Evolutionary conservation across 2,888 invertebrate genomes (phyloP).

Genomic region (Harpalus rubripes): DNA sequence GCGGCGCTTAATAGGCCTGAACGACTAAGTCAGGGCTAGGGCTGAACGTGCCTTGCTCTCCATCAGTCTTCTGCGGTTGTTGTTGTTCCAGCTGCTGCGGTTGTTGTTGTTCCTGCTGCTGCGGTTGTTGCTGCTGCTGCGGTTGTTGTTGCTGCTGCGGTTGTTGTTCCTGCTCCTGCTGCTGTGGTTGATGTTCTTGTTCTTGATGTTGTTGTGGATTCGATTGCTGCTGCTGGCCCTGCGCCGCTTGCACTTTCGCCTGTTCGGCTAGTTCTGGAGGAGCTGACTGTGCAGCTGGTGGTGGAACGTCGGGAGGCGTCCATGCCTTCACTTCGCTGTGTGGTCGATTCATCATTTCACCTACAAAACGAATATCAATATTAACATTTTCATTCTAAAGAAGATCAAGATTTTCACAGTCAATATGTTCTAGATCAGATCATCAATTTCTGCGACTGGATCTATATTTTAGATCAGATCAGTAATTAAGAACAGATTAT

Average conservation of each 20-base stretch:
- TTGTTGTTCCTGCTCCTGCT: slow-evolving; percentile 63
- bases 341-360: slow-evolving; percentile 90
- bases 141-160: not conserved
- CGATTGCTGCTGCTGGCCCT: not conserved
- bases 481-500: no score
- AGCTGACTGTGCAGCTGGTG: slow-evolving; percentile 84
- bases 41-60: slow-evolving; percentile 78
- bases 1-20: slow-evolving; percentile 42
- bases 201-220: no score
- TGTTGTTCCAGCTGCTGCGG: no score
- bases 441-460: no score
- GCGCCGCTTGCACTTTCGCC: slow-evolving; percentile 79
- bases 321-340: slow-evolving; percentile 93
- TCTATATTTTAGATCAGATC: no score
- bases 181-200: slow-evolving; percentile 35
- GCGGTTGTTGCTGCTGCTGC: slow-evolving; percentile 70
- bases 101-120: not conserved
- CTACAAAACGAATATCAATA: slow-evolving; percentile 75
- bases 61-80: not conserved
- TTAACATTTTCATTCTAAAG: no score
- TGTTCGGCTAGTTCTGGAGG: slow-evolving; percentile 83
- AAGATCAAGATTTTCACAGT: no score
- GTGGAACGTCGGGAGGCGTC: slow-evolving; percentile 82
- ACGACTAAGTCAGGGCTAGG: slow-evolving; percentile 50
- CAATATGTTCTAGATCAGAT: no score